phyloP scores from a whole-genome alignment of 2,113 vertebrate genomes.

The Tricholaema leucomelas region DNA sequence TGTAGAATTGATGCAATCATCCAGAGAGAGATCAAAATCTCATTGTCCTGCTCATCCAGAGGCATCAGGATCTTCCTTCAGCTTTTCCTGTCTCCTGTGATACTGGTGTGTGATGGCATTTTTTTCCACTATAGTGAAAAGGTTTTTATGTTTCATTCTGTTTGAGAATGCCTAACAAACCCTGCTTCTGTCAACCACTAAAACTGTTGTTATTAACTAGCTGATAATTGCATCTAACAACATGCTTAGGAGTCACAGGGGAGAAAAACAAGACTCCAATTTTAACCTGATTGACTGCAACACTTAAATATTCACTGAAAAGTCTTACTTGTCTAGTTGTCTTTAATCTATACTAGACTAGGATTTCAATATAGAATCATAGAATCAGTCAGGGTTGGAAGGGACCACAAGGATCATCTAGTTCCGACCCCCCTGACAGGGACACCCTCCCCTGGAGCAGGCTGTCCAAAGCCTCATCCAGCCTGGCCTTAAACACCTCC shows the following conservation, averaged over 20 bases:
- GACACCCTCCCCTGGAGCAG: too few relatives aligned
- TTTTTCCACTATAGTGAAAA: background rate
- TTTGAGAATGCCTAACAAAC: background rate
- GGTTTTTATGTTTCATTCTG: background rate
- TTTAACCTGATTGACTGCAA: slow-evolving; percentile 34
- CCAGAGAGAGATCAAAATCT: background rate
- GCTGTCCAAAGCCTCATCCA: too few relatives aligned
- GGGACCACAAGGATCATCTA: too few relatives aligned
- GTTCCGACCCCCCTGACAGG: too few relatives aligned
- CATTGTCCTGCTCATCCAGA: background rate
- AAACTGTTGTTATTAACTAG: slow-evolving; percentile 7
- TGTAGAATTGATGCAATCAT: background rate
- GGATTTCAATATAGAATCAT: background rate
- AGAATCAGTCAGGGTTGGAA: too few relatives aligned
- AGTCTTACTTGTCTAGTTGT: background rate
- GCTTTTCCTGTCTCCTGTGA: background rate
- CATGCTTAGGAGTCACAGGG: slow-evolving; percentile 13
- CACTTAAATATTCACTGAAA: background rate
- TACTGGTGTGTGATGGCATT: background rate
- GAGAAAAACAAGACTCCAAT: background rate
- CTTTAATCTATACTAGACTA: background rate
- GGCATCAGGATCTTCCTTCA: background rate
- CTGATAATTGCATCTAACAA: slow-evolving; percentile 40
- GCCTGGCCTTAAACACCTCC: too few relatives aligned
- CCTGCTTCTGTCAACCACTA: background rate